Base-by-base conservation (phyloP, 1,140 invertebrate species). In the Lasaia peninsularis region DNA sequence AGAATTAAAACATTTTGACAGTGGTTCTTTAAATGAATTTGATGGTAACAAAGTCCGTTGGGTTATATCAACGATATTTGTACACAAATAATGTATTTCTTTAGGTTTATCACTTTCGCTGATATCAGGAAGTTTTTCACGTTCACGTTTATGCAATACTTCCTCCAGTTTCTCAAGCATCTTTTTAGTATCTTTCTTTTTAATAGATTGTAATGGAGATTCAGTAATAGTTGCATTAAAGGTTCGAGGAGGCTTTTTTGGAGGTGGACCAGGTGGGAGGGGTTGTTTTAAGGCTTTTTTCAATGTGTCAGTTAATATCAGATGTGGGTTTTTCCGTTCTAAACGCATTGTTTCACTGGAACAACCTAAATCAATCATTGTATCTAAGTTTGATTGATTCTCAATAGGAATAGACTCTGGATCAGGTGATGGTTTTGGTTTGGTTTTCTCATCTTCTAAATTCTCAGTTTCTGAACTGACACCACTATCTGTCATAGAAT, bases 171-270 rank as follows among this genome's bases (percentile, higher is more conserved):
- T 92, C 59, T 91, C 91, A 0, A 92, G 68, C 91, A 92, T 92
- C 62, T 91, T 89, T 63, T 90, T 91, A 1, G 91, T 85, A 59
- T 89, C 85, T 77, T 83, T 89, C 63, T 88, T 88, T 52, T 48
- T 48, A 6, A 48, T 48, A 5, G 20, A 20, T 48, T 72, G 71
- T 62, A 64, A 76, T 55, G 63, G 70, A 20, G 57, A 67, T 69
- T 78, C 79, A 9, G 60, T 75, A 5, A 73, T 65, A 5, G 73
- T 56, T 6, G 51, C 40, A 12, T 54, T 50, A 73, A 94, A 93
- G 5, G 91, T 92, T 72, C 94, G 75, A 1, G 94, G 94, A 16
- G 94, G 94, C 73, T 95, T 95, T 65, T 92, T 91, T 0, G 94
- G 94, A 28, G 93, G 92, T 7, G 93, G 93, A 2, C 93, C 93